Conservation (phyloP, 2,888 invertebrate genomes). For the Diaprepes abbreviatus region DNA sequence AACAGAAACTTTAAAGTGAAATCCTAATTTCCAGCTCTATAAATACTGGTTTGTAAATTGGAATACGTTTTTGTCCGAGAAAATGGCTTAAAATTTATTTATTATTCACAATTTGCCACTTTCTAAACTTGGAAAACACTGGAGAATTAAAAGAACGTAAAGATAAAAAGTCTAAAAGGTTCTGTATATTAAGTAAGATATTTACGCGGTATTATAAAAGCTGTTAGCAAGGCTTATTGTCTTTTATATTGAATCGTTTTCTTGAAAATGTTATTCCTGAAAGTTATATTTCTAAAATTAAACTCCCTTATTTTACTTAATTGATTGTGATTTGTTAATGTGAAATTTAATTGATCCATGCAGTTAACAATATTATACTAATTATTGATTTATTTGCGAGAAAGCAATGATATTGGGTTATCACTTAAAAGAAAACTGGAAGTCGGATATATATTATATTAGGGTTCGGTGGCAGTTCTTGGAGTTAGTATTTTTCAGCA, state of each 20-base stretch:
- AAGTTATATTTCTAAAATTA: no score
- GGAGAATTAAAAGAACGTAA: slow-evolving; percentile 15
- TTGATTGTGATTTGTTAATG: no score
- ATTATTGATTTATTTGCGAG: no score
- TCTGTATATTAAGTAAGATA: slow-evolving; percentile 8
- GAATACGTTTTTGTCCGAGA: slow-evolving; percentile 2
- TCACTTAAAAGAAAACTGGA: no score
- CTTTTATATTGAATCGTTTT: background rate
- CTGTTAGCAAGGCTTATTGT: background rate
- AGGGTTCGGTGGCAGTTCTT: no score
- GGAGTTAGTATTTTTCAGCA: no score
- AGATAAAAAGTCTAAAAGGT: slow-evolving; percentile 15
- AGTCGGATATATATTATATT: no score
- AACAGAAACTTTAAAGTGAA: background rate
- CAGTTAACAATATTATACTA: no score
- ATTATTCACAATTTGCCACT: slow-evolving; percentile 17
- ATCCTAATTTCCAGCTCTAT: background rate
- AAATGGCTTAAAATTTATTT: background rate
- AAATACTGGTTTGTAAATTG: slow-evolving; percentile 5
- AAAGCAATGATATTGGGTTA: no score
- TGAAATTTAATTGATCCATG: no score
- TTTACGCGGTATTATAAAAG: slow-evolving; percentile 3
- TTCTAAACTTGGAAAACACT: slow-evolving; percentile 11
- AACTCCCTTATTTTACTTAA: no score
- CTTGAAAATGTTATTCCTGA: no score